A percentile compares a stretch with the other conserved stretches of the same genome.
Evolutionary conservation across 2,888 invertebrate species (phyloP).

Genomic region (Leptura quadrifasciata): DNA sequence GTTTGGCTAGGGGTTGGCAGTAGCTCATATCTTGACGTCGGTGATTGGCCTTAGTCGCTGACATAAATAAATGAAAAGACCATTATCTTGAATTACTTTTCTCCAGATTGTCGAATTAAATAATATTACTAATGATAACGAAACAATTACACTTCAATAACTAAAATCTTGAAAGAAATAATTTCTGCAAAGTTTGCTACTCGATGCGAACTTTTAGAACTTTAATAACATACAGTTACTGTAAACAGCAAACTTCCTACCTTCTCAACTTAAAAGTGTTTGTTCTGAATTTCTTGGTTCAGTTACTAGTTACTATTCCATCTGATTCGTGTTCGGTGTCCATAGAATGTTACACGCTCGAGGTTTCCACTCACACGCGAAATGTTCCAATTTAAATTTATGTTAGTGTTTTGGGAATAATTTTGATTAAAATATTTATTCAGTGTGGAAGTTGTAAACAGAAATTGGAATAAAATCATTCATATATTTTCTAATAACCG

Average conservation of each 20-base stretch:
- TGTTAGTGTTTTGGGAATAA: neutral
- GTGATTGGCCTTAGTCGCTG: no score
- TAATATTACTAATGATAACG: no score
- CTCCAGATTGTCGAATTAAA: no score
- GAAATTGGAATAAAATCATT: neutral
- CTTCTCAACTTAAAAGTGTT: neutral
- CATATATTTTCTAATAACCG: neutral
- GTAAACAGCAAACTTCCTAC: neutral
- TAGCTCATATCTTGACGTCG: no score
- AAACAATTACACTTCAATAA: no score
- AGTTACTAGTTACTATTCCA: neutral
- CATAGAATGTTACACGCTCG: slow-evolving; percentile 5
- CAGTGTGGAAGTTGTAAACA: neutral
- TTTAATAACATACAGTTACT: slow-evolving; percentile 1
- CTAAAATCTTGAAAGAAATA: neutral
- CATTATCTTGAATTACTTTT: no score
- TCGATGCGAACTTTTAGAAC: neutral
- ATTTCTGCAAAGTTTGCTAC: neutral
- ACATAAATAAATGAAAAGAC: no score
- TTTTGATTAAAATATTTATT: neutral
- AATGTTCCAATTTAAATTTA: slow-evolving; percentile 17
- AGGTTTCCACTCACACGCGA: slow-evolving; percentile 4
- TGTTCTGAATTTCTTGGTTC: slow-evolving; percentile 17
- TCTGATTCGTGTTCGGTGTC: neutral
- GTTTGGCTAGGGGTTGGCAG: no score